Evolutionary conservation across 2,888 invertebrate genomes (phyloP).

Genomic region (Mythimna lalbum): DNA sequence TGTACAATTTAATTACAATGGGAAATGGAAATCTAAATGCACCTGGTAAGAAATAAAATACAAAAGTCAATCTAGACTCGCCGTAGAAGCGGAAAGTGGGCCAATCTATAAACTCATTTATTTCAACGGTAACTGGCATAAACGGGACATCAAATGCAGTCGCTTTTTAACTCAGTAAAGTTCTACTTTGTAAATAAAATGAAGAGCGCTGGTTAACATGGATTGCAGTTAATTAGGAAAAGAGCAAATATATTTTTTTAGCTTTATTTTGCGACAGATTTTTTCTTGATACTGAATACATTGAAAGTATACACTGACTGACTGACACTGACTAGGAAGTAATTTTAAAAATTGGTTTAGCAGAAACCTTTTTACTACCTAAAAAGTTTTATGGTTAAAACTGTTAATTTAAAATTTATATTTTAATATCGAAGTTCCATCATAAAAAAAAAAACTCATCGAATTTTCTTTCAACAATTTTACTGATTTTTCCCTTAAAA

Average conservation of each 20-base stretch:
- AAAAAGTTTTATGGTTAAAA: too few relatives aligned
- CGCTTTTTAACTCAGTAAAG: constrained; percentile 32
- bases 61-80: constrained; percentile 73
- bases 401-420: not conserved
- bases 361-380: too few relatives aligned
- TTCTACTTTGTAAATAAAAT: constrained; percentile 50
- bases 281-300: not conserved
- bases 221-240: constrained; percentile 38
- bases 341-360: not conserved
- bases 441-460: not conserved
- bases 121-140: constrained; percentile 72
- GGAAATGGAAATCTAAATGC: constrained; percentile 84
- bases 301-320: not conserved
- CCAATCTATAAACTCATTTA: constrained; percentile 81
- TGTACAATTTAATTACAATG: constrained; percentile 81
- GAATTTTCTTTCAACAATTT: not conserved
- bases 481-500: not conserved
- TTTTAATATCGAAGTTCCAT: not conserved
- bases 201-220: constrained; percentile 11
- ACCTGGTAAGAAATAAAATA: constrained; percentile 76
- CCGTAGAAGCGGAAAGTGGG: constrained; percentile 73
- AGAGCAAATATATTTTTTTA: constrained; percentile 7
- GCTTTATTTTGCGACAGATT: not conserved
- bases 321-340: not conserved
- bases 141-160: constrained; percentile 70